Conservation (phyloP, 2,113 vertebrate genomes). For the Myodes glareolus region DNA sequence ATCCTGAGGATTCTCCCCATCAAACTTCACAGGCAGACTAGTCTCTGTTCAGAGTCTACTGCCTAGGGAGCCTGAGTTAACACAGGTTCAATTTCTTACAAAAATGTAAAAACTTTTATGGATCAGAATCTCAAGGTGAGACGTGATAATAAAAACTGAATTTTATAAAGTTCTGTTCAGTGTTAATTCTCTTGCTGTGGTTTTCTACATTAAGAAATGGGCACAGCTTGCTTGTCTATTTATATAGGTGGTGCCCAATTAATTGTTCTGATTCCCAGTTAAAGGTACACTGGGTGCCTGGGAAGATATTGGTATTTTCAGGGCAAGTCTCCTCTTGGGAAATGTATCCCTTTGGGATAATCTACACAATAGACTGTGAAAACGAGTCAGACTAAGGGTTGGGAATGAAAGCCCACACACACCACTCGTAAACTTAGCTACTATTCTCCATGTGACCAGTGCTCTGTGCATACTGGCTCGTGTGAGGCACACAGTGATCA, state of each 20-base stretch:
- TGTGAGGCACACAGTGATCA: neutral
- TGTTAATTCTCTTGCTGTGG: neutral
- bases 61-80: neutral
- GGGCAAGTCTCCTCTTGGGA: neutral
- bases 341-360: neutral
- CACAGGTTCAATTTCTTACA: neutral
- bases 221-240: neutral
- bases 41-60: neutral
- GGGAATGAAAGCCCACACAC: neutral
- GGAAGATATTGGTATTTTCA: neutral
- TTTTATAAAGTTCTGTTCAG: neutral
- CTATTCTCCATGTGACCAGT: neutral
- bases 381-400: neutral
- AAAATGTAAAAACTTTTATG: neutral
- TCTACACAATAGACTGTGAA: neutral
- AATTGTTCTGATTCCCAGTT: neutral
- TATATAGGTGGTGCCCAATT: neutral
- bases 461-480: neutral
- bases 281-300: neutral
- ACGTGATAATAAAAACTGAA: neutral
- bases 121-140: slow-evolving; percentile 23
- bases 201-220: neutral
- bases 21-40: neutral
- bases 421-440: neutral
- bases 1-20: neutral